Evolutionary conservation across 2,113 vertebrate species (phyloP).

Genomic region (Callospermophilus lateralis): DNA sequence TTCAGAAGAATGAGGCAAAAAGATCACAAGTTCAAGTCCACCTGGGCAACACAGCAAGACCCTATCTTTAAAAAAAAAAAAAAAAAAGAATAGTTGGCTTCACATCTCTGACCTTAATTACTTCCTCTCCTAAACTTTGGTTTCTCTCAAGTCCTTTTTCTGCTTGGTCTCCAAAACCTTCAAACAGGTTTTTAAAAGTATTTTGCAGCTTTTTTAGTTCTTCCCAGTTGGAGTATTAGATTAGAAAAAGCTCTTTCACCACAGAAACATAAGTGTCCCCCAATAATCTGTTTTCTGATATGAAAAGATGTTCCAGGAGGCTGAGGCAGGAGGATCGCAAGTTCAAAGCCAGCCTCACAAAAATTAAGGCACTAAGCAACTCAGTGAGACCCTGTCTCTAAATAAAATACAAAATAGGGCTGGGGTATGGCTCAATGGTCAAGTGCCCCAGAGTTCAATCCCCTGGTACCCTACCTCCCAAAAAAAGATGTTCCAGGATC

Average conservation of each 20-base stretch:
- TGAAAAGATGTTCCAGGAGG: slow-evolving; percentile 10
- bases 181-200: not conserved
- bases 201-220: slow-evolving; percentile 19
- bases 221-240: not conserved
- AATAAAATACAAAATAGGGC: too few relatives aligned
- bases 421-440: too few relatives aligned
- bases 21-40: not conserved
- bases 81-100: not conserved
- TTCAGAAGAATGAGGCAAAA: not conserved
- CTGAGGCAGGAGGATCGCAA: too few relatives aligned
- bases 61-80: not conserved
- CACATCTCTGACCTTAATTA: not conserved
- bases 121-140: slow-evolving; percentile 28
- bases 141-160: not conserved
- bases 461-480: too few relatives aligned
- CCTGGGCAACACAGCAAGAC: not conserved
- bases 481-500: not conserved
- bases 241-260: slow-evolving; percentile 45
- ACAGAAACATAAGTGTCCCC: slow-evolving; percentile 6
- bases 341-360: too few relatives aligned
- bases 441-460: too few relatives aligned
- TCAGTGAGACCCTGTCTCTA: too few relatives aligned
- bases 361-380: too few relatives aligned
- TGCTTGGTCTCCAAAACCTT: not conserved
- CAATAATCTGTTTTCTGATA: slow-evolving; percentile 25